Base-by-base conservation (phyloP, 2,113 vertebrate species). In the Prionailurus viverrinus region DNA sequence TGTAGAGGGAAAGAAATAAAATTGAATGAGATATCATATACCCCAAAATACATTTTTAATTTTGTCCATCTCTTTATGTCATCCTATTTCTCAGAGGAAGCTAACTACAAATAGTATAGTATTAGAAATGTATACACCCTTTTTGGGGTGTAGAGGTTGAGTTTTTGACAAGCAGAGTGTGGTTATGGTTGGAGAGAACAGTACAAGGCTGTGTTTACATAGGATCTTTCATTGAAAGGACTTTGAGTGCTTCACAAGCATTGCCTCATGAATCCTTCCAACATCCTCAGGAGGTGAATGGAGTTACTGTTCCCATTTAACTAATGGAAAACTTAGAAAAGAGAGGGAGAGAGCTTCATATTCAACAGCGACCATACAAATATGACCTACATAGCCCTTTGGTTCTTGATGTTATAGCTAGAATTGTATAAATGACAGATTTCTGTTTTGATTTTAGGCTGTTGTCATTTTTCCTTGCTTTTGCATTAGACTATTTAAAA, bases 281-380 rank as follows among this genome's bases (percentile, higher is more conserved):
- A 61, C 55, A 63, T 83, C 27, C n/a, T 74, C 81, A 48, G 48
- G 65, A 66, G 45, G n/a, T 95, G 86, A 94, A 80, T 80, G 71
- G 71, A 73, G 36, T 93, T 97, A 97, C 82, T 91, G 68, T 93
- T 63, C 48, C 78, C 63, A 95, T 84, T 96, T 95, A 95, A 94
- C 65, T 76, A 94, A 94, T 51, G 45, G 83, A 87, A 94, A 87
- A 89, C 85, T 76, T 76, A 93, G 41, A 95, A 94, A 73, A 92
- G 53, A 97, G 41, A 83, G 13, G 23, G 15, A 25, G 41, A 73
- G 21, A 27, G 16, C 41, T 89, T 89, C 78, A 25, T 80, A 51
- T 89, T 51, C 45, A 80, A 29, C 79, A 66, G 16, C 80, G 55
- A 83, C 58, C 23, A 25, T 73, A 41, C 1, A 36, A 85, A 89